These are phyloP conservation scores for Agapornis roseicollis DNA, from an alignment of 2,113 vertebrate genomes.

Conservation along the genomic window DNA sequence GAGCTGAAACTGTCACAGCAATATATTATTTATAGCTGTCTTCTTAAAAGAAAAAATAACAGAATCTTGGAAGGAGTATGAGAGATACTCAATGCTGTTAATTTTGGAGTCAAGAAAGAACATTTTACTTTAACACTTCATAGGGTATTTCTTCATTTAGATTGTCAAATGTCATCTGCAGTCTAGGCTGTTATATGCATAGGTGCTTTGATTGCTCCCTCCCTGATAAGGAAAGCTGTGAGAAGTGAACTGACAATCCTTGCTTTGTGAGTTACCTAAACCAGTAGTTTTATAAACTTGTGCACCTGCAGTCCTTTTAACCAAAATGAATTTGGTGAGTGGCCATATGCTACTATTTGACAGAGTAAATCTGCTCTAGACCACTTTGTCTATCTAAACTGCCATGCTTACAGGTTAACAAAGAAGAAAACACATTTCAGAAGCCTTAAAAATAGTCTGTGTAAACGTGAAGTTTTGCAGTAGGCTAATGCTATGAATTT, in stretches of 20 bases:
- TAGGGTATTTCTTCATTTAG: neutral
- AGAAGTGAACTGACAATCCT: neutral
- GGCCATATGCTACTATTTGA: neutral
- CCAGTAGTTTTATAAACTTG: neutral
- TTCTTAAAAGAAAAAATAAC: neutral
- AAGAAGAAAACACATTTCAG: neutral
- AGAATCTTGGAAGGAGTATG: neutral
- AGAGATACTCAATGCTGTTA: neutral
- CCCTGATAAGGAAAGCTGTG: neutral
- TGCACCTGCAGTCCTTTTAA: neutral
- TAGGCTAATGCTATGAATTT: neutral
- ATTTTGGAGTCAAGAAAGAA: slow-evolving; percentile 15
- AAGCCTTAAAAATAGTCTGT: neutral
- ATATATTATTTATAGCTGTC: slow-evolving; percentile 21
- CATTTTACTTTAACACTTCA: neutral
- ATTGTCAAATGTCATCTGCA: neutral
- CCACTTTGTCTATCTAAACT: neutral
- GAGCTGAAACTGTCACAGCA: neutral
- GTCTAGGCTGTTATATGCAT: neutral
- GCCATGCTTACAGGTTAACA: neutral
- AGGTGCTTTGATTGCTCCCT: neutral
- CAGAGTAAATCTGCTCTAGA: neutral
- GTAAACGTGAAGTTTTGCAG: neutral
- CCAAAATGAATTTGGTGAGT: neutral
- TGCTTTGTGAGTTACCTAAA: neutral